phyloP scores from a whole-genome alignment of 2,888 invertebrate genomes.

The Agonopterix heracliana region DNA sequence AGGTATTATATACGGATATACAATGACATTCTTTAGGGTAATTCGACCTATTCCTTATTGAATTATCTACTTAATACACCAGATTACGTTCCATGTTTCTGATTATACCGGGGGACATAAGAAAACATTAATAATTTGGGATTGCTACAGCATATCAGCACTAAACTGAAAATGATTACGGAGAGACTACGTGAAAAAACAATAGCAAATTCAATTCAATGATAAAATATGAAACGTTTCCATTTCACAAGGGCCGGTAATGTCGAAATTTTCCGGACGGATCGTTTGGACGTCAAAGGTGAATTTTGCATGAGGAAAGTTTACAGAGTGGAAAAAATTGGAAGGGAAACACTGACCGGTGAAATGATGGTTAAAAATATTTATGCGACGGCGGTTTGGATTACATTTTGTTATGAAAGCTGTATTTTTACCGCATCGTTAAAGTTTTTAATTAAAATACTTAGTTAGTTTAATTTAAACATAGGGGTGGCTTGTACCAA shows the following conservation, averaged over 20 bases:
- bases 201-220: conserved; percentile 4
- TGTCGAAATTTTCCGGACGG: conserved; percentile 12
- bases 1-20: too few species aligned
- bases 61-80: too few species aligned
- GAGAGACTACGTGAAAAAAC: not conserved
- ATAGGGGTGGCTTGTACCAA: not conserved
- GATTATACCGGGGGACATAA: not conserved
- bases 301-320: conserved; percentile 17
- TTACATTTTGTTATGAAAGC: not conserved
- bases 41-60: too few species aligned
- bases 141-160: too few species aligned
- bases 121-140: too few species aligned
- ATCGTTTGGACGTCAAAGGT: conserved; percentile 6
- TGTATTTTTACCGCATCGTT: not conserved
- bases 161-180: too few species aligned
- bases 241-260: conserved; percentile 9
- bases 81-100: too few species aligned
- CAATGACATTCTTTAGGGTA: too few species aligned
- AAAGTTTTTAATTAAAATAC: not conserved
- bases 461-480: not conserved
- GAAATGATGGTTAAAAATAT: not conserved
- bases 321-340: conserved; percentile 3
- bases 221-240: conserved; percentile 17
- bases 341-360: not conserved
- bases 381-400: not conserved